phyloP scores from a whole-genome alignment of 2,797 vertebrate species.

The Bradypodion ventrale region DNA sequence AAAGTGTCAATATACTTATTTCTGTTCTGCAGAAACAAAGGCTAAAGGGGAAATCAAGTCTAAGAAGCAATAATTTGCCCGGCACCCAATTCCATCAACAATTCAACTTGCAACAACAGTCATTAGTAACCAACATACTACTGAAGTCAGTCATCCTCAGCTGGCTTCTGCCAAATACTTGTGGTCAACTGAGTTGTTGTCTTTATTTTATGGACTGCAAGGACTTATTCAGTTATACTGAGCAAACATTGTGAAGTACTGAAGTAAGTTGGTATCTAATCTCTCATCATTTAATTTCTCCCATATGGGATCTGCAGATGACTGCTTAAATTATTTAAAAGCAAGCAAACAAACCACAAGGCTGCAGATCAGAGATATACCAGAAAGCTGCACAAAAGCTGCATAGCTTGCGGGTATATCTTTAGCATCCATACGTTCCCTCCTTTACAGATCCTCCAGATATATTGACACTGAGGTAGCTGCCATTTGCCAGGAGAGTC shows the following conservation, averaged over 20 bases:
- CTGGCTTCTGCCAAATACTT: neutral
- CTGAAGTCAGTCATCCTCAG: neutral
- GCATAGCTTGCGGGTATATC: too few relatives aligned
- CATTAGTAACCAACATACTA: neutral
- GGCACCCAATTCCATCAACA: neutral
- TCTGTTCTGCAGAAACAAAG: too few relatives aligned
- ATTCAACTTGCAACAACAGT: neutral
- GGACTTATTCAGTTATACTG: neutral
- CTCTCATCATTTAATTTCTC: neutral
- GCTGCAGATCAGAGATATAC: neutral
- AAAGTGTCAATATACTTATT: too few relatives aligned
- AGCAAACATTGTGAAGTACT: neutral
- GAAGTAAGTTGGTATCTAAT: conserved; percentile 12
- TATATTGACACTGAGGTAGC: neutral
- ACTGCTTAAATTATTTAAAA: too few relatives aligned
- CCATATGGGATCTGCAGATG: neutral
- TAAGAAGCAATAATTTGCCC: neutral
- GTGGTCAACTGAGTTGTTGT: neutral
- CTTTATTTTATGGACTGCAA: neutral
- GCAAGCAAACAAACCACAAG: too few relatives aligned
- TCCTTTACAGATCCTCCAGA: neutral
- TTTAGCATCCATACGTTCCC: too few relatives aligned
- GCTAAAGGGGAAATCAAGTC: neutral
- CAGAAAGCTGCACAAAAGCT: neutral
- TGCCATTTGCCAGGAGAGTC: neutral